Conservation (phyloP, 1,140 invertebrate genomes). For the Pomacea maculata region DNA sequence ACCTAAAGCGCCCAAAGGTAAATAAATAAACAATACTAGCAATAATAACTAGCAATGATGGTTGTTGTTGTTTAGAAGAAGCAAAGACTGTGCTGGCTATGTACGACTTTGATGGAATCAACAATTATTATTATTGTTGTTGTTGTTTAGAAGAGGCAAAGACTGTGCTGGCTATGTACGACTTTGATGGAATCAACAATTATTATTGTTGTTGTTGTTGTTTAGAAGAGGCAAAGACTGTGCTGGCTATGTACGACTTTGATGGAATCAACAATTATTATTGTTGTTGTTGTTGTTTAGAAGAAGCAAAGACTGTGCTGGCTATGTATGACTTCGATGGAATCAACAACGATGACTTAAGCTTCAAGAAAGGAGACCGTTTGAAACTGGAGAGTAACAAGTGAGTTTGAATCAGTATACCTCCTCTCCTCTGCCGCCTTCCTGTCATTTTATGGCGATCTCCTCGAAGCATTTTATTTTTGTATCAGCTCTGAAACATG, state of each 20-base stretch:
- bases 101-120: constrained; percentile 61
- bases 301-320: constrained; percentile 25
- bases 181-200: constrained; percentile 56
- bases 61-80: too few relatives aligned
- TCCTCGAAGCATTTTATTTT: too few relatives aligned
- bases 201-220: too few relatives aligned
- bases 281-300: too few relatives aligned
- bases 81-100: constrained; percentile 45
- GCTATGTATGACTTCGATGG: constrained; percentile 63
- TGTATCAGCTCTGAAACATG: too few relatives aligned
- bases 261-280: constrained; percentile 45
- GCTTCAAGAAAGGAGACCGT: constrained; percentile 62
- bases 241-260: constrained; percentile 62
- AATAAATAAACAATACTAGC: too few relatives aligned
- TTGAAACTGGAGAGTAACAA: constrained; percentile 54
- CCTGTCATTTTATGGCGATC: too few relatives aligned
- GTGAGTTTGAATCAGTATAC: constrained; percentile 27
- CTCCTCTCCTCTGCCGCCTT: too few relatives aligned
- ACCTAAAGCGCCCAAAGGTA: too few relatives aligned
- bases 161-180: constrained; percentile 56
- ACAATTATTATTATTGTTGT: constrained; percentile 61
- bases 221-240: background rate
- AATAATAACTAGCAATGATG: too few relatives aligned
- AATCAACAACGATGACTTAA: constrained; percentile 60
- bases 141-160: too few relatives aligned